A percentile compares a stretch with the other conserved stretches of the same genome.
Evolutionary conservation across 2,797 vertebrate genomes (phyloP).

Genomic region (Helarctos malayanus): DNA sequence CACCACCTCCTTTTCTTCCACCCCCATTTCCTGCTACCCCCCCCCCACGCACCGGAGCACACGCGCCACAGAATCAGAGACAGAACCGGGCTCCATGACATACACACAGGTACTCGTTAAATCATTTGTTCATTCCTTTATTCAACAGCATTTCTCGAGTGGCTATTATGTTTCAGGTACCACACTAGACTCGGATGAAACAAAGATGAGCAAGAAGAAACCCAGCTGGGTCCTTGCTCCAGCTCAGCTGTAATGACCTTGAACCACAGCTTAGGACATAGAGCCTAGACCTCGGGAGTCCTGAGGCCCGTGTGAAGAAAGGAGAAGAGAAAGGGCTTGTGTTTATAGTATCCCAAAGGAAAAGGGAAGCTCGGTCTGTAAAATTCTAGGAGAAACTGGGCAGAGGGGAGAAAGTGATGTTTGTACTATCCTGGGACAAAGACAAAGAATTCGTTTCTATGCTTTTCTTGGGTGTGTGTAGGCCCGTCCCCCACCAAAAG

Average conservation of each 20-base stretch:
- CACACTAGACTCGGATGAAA: conserved; percentile 56
- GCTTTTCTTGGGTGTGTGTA: not conserved
- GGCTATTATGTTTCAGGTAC: conserved; percentile 21
- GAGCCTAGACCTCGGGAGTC: not conserved
- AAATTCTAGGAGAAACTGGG: conserved; percentile 41
- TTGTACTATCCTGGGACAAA: conserved; percentile 19
- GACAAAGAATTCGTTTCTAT: not conserved
- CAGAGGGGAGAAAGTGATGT: conserved; percentile 13
- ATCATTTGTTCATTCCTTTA: conserved; percentile 28
- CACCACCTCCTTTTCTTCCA: conserved; percentile 16
- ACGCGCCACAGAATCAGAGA: not conserved
- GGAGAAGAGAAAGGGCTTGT: conserved; percentile 15
- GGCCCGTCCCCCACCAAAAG: not conserved
- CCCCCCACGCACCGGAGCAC: not conserved
- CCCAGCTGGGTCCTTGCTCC: not conserved
- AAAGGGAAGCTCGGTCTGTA: conserved; percentile 35
- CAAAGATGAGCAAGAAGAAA: conserved; percentile 42
- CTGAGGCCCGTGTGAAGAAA: not conserved
- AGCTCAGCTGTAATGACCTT: conserved; percentile 75
- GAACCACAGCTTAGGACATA: conserved; percentile 54
- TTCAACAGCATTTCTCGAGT: conserved; percentile 50
- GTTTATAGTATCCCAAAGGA: not conserved
- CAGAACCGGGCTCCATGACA: not conserved
- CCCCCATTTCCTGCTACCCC: not conserved
- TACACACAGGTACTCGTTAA: not conserved